Evolutionary conservation across 2,888 invertebrate species (phyloP), one percentile per base, ranked within the genome.

Genomic region (Trichogramma evanescens): DNA sequence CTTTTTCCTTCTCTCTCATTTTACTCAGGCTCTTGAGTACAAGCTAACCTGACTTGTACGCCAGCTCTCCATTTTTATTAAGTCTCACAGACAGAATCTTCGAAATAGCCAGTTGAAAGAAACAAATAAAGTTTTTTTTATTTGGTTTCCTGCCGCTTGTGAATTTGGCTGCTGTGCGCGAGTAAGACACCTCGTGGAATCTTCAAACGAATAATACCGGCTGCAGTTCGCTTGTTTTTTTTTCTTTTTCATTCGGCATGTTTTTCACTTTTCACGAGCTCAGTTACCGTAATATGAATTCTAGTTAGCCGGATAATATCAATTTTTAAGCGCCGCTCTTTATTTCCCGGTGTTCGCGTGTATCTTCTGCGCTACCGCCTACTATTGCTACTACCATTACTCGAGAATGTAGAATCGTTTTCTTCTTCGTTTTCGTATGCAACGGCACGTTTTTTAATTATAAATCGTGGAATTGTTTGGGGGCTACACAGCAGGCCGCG

Each of bases 101-200:
- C 26, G 26, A 26, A 26, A 26, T 26, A 26, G 26, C 26, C 3
- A 26, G 26, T 26, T 26, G 26, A 26, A 26, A 26, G 26, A 26
- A 26, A 26, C 26, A 26, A 26, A 26, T 26, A 26, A 26, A 26
- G 26, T 26, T 26, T 26, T 26, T 26, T 26, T 26, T 26, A 26
- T 26, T 26, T 26, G 26, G 26, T 26, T 26, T 26, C 26, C 26
- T 26, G 26, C 26, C 26, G 26, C 26, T 26, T 26, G 26, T 26
- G 26, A 26, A 26, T 26, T 26, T 26, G 26, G 26, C 26, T 26
- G 26, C 26, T 26, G 26, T 26, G 26, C 26, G 26, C 26, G 52
- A 52, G 49, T 52, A 56, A 55, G 61, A 61, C 60, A 60, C 38
- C 55, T 50, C 54, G 42, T 39, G 58, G 56, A 63, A 54, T 66